These are phyloP conservation scores for Sepioteuthis lessoniana DNA, from an alignment of 2,888 invertebrate genomes.

Conservation along the genomic window DNA sequence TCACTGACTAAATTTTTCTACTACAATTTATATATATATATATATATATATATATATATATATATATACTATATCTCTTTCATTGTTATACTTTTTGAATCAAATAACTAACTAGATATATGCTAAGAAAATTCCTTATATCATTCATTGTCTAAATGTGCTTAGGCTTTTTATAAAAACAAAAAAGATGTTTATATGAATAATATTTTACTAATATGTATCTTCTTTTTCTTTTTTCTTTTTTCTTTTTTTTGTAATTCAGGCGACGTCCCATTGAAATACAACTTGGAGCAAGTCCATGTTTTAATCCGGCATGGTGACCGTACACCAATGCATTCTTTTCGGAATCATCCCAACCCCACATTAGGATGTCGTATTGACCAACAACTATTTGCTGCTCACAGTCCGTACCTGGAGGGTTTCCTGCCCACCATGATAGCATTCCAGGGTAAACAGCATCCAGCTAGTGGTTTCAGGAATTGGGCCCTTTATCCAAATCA, in stretches of 20 bases:
- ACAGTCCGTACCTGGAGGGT: slow-evolving; percentile 43
- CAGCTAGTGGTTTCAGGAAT: slow-evolving; percentile 58
- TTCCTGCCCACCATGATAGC: slow-evolving; percentile 48
- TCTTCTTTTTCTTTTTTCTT: too few relatives aligned
- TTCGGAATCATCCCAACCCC: slow-evolving; percentile 82
- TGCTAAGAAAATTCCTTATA: too few relatives aligned
- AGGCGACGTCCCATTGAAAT: slow-evolving; percentile 53
- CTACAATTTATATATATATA: too few relatives aligned
- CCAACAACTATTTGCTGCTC: slow-evolving; percentile 48
- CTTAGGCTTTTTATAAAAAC: too few relatives aligned
- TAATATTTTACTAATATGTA: neutral
- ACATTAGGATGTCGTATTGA: slow-evolving; percentile 83
- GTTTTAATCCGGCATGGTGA: slow-evolving; percentile 89
- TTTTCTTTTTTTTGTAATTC: neutral
- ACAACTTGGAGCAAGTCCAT: slow-evolving; percentile 63
- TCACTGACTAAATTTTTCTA: too few relatives aligned
- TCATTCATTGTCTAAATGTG: too few relatives aligned
- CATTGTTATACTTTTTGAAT: too few relatives aligned
- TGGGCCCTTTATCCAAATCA: slow-evolving; percentile 68
- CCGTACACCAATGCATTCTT: slow-evolving; percentile 85
- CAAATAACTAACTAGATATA: too few relatives aligned
- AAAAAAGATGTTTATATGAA: neutral
- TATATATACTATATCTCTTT: too few relatives aligned
- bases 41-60: too few relatives aligned
- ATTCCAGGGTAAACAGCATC: slow-evolving; percentile 77